Base-by-base conservation (phyloP, 2,888 invertebrate genomes). In the Apamea sordens region DNA sequence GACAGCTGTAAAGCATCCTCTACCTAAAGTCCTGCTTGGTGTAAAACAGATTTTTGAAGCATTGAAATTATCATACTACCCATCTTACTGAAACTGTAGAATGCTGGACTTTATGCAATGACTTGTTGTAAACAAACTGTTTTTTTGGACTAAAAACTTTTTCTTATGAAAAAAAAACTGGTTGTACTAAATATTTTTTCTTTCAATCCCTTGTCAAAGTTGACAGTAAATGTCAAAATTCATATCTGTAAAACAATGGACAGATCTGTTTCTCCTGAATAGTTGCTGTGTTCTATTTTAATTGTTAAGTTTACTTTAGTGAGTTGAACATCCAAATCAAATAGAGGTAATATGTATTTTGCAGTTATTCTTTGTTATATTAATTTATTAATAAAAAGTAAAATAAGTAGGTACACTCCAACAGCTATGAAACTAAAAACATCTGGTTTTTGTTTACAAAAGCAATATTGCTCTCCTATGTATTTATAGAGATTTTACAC, bases 211-310 rank as follows among this genome's bases (percentile, higher is more conserved):
- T 32, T 89, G 90, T 85, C 90, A 89, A 68, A 80, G 11, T 75
- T 88, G 88, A 85, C 90, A 89, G 28, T 47, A 24, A 64, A 47
- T 90, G 90, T 88, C 91, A 90, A 82, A 85, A 86, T 89, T 89
- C 84, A 87, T 89, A 86, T 90, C 89, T 92, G 81, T 89, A 90
- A 92, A 93, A 93, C 91, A 93, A 89, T 89, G 84, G 89, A 87
- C 87, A 81, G 82, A 88, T 79, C 82, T 83, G 77, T 76, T 86
- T 81, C 82, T 88, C 82, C 85, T 86, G 83, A 81, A 77, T 87
- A 85, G 73, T 79, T 85, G 72, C 79, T 84, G 80, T 77, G 64
- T 61, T 79, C 78, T 82, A 69, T 79, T 83, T 82, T 82, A 82
- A 81, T 76, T 83, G 71, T 70, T 84, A 88, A 83, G 87, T 73